phyloP scores from a whole-genome alignment of 2,797 vertebrate species.

The Mastacembelus armatus region DNA sequence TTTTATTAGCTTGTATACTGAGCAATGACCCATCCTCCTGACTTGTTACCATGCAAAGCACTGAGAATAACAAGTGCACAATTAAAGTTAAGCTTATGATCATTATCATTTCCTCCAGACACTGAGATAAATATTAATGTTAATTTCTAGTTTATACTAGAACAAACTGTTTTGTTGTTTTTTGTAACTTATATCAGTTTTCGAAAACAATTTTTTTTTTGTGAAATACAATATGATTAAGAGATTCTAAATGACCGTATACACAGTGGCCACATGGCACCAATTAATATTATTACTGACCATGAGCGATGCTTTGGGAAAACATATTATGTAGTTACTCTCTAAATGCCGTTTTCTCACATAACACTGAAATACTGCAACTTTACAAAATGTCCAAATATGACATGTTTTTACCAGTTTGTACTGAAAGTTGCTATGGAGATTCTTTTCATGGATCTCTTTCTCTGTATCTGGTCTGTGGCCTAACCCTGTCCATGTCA shows the following conservation, averaged over 20 bases:
- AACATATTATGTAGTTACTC: not conserved
- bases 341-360: not conserved
- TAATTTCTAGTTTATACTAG: not conserved
- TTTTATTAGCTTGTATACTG: conserved; percentile 7
- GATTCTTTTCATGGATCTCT: conserved; percentile 53
- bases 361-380: not conserved
- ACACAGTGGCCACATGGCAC: too few species aligned
- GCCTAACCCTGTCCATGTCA: conserved; percentile 58
- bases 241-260: too few species aligned
- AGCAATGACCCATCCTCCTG: not conserved
- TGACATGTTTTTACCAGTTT: conserved; percentile 3
- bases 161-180: not conserved
- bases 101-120: not conserved
- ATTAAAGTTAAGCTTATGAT: not conserved
- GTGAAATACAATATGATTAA: not conserved
- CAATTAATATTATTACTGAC: not conserved
- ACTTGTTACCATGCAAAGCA: not conserved
- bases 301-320: not conserved
- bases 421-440: conserved; percentile 7
- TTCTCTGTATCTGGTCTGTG: conserved; percentile 33
- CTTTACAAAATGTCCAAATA: conserved; percentile 23
- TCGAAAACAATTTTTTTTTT: too few species aligned
- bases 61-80: not conserved
- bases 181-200: too few species aligned
- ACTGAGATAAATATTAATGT: not conserved